A percentile compares a stretch with the other conserved stretches of the same genome.
Evolutionary conservation across 64 coral and sea anemone genomes (phyloP).

Genomic region (Trachythela sp.): DNA sequence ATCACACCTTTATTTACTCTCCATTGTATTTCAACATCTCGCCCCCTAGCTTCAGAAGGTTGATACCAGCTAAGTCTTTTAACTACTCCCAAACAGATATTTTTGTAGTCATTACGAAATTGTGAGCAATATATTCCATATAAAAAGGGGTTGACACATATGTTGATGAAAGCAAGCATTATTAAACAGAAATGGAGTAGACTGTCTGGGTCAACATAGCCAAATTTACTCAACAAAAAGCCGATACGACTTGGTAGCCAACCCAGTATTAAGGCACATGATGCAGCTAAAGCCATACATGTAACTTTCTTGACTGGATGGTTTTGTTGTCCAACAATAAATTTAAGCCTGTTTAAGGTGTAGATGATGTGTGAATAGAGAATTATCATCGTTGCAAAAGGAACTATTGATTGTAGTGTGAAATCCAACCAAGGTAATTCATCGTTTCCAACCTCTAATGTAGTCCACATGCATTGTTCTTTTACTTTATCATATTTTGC

Average conservation of each 20-base stretch:
- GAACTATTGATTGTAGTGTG: not conserved
- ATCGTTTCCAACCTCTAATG: not conserved
- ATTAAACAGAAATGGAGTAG: not conserved
- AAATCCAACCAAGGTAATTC: not conserved
- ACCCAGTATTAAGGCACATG: not conserved
- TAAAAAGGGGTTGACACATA: not conserved
- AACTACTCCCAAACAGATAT: not conserved
- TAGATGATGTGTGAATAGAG: not conserved
- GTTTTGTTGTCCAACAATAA: not conserved
- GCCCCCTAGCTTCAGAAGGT: not conserved
- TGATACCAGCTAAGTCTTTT: not conserved
- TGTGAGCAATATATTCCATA: conserved; percentile 1
- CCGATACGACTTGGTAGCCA: conserved; percentile 2
- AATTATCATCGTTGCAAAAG: not conserved
- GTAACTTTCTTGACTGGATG: conserved; percentile 8
- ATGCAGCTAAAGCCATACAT: not conserved
- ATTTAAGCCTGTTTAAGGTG: not conserved
- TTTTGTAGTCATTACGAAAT: not conserved
- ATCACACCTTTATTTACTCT: not conserved
- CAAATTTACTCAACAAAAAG: conserved; percentile 22
- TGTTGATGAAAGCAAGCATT: not conserved
- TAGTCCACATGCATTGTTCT: not conserved
- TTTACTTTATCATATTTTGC: not conserved
- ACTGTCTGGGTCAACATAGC: not conserved
- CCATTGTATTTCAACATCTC: not conserved